Percentiles rank a stretch among this genome's conserved stretches.
These are phyloP conservation scores for Ondatra zibethicus DNA, from an alignment of 2,113 vertebrate genomes.

Conservation along the genomic window DNA sequence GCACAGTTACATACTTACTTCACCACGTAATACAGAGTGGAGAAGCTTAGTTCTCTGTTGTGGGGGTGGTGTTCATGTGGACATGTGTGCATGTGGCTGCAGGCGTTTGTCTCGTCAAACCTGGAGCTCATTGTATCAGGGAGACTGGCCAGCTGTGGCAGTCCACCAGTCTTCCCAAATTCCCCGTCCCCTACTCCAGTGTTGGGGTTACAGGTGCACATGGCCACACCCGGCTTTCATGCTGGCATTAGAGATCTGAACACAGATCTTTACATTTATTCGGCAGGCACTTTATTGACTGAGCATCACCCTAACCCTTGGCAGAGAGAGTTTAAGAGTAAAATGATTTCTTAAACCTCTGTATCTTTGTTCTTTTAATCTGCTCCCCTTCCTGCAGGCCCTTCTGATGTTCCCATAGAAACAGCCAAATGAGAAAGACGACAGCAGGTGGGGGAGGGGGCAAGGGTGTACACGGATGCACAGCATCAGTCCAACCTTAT, in stretches of 20 bases:
- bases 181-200: background rate
- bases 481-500: background rate
- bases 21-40: background rate
- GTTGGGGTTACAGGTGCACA: background rate
- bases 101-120: background rate
- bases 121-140: background rate
- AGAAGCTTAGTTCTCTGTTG: background rate
- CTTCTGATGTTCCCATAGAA: background rate
- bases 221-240: no score
- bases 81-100: background rate
- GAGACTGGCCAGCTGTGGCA: no score
- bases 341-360: constrained; percentile 36
- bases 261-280: background rate
- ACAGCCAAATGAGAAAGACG: background rate
- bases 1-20: background rate
- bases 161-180: background rate
- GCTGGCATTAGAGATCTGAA: background rate
- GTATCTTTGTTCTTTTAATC: constrained; percentile 5
- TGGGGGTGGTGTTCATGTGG: no score
- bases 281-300: background rate
- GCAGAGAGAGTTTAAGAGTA: background rate
- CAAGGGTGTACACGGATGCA: background rate
- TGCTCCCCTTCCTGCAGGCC: background rate
- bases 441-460: background rate
- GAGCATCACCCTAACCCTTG: background rate